These are phyloP conservation scores for Canis aureus DNA, from an alignment of 2,113 vertebrate genomes.

Conservation along the genomic window DNA sequence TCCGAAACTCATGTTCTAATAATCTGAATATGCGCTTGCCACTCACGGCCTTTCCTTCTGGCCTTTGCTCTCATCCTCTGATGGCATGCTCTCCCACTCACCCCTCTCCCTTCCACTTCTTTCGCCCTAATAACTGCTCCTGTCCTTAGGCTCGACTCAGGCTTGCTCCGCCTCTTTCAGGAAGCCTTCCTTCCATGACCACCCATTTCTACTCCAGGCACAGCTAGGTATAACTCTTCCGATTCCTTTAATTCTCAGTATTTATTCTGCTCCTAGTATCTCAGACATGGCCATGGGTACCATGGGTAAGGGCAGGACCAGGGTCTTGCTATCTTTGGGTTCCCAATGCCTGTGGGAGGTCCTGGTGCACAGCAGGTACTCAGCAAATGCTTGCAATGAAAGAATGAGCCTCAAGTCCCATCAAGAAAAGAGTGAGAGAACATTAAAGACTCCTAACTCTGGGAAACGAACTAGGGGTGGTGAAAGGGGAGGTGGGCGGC, in stretches of 20 bases:
- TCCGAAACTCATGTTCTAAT: background rate
- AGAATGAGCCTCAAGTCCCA: too few relatives aligned
- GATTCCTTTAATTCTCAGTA: background rate
- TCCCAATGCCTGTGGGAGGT: background rate
- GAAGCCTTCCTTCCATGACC: background rate
- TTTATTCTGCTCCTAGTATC: background rate
- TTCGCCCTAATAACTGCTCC: background rate
- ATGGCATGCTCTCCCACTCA: background rate
- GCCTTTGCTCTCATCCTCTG: background rate
- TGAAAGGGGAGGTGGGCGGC: too few relatives aligned
- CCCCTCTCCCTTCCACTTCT: background rate
- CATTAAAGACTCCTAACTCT: too few relatives aligned
- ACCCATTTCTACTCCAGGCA: background rate
- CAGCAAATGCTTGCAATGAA: background rate
- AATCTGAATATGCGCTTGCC: too few relatives aligned
- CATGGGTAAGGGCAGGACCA: background rate
- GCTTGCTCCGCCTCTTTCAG: background rate
- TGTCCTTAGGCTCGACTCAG: background rate
- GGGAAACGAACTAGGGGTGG: too few relatives aligned
- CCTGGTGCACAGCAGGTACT: background rate
- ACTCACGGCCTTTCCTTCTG: background rate
- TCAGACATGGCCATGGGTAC: background rate
- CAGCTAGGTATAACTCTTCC: background rate
- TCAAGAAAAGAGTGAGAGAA: background rate
- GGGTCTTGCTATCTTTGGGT: background rate